phyloP scores from a whole-genome alignment of 2,797 vertebrate genomes.

The Gallinago solitaria region DNA sequence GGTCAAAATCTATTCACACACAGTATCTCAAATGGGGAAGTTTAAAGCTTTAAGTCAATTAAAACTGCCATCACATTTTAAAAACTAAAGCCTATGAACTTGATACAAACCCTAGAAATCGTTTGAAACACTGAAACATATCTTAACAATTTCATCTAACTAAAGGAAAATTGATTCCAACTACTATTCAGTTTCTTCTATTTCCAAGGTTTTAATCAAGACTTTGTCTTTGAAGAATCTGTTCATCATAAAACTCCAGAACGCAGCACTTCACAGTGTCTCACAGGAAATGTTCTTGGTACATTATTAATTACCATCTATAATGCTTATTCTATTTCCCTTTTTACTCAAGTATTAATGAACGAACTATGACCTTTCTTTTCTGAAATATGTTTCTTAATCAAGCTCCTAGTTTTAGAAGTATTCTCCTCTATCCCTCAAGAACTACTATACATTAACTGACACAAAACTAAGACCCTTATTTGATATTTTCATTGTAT shows the following conservation, averaged over 20 bases:
- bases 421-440: not conserved
- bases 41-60: not conserved
- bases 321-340: not conserved
- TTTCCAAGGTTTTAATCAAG: not conserved
- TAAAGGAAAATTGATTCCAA: not conserved
- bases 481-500: not conserved
- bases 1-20: not conserved
- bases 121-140: not conserved
- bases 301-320: not conserved
- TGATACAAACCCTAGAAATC: not conserved
- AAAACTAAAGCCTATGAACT: not conserved
- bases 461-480: not conserved
- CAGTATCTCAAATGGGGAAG: not conserved
- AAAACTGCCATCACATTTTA: not conserved
- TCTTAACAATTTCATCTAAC: not conserved
- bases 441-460: not conserved
- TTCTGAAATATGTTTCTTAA: not conserved
- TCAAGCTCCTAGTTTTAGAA: not conserved
- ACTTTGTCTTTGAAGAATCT: not conserved
- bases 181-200: not conserved
- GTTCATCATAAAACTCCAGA: not conserved
- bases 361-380: not conserved
- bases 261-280: not conserved
- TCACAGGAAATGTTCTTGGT: not conserved
- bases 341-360: not conserved